Percentiles rank a stretch among this genome's conserved stretches.
These are phyloP conservation scores for Melanostoma mellinum DNA, from an alignment of 2,888 invertebrate genomes.

Conservation along the genomic window DNA sequence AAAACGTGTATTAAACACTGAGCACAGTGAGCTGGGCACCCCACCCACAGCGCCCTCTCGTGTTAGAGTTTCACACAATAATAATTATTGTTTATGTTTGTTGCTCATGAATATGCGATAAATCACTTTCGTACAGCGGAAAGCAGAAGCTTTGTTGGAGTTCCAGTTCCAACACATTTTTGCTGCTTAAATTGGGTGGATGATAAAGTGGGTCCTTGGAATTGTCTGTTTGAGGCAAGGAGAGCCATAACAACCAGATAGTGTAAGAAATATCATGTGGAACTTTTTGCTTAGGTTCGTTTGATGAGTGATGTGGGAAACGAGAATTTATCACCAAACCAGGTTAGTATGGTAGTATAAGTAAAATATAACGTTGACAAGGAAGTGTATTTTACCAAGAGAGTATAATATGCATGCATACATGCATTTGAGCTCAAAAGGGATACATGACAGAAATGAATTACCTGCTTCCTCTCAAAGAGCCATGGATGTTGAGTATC, in stretches of 20 bases:
- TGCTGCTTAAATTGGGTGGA: not conserved
- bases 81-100: conserved; percentile 71
- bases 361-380: too few relatives aligned
- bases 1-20: not conserved
- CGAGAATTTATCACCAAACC: conserved; percentile 60
- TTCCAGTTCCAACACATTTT: not conserved
- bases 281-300: conserved; percentile 37
- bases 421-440: conserved; percentile 12
- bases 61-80: conserved; percentile 59
- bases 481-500: not conserved
- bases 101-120: conserved; percentile 69
- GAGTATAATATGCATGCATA: conserved; percentile 8
- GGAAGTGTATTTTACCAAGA: conserved; percentile 7
- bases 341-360: not conserved
- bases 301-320: conserved; percentile 59
- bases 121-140: conserved; percentile 57
- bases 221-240: conserved; percentile 34
- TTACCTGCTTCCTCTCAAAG: not conserved
- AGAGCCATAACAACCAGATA: conserved; percentile 15
- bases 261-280: conserved; percentile 41
- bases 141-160: conserved; percentile 26
- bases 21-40: not conserved
- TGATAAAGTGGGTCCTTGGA: conserved; percentile 20
- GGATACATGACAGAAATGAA: conserved; percentile 27
- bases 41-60: conserved; percentile 20